Conservation (phyloP, 2,797 vertebrate genomes). For the Novumbra hubbsi region DNA sequence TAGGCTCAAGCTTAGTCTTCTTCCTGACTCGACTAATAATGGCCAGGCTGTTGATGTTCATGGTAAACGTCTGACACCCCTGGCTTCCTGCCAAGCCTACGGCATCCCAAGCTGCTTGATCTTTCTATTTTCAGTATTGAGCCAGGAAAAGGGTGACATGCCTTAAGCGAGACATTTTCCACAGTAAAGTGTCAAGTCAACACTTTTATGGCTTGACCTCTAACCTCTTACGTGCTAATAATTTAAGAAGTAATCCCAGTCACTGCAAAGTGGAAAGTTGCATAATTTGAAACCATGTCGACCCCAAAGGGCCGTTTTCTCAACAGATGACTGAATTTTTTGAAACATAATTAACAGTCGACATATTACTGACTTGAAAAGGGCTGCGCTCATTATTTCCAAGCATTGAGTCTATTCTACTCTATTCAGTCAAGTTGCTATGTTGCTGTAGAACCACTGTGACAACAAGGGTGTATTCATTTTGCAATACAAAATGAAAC, state of each 20-base stretch:
- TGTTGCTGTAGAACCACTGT: background rate
- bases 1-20: background rate
- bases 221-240: background rate
- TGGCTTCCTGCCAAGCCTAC: slow-evolving; percentile 23
- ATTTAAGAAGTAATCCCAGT: background rate
- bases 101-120: slow-evolving; percentile 38
- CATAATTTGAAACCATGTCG: background rate
- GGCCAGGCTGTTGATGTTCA: slow-evolving; percentile 24
- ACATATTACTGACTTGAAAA: background rate
- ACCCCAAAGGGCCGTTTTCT: background rate
- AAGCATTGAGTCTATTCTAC: too few relatives aligned
- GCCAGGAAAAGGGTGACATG: background rate
- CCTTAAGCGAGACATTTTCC: background rate
- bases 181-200: background rate
- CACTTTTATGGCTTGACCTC: background rate
- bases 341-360: background rate
- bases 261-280: background rate
- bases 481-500: too few relatives aligned
- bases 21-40: slow-evolving; percentile 41
- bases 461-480: too few relatives aligned
- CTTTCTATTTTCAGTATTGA: background rate
- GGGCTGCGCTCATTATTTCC: too few relatives aligned
- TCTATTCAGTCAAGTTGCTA: background rate
- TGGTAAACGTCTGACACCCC: slow-evolving; percentile 17
- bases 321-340: background rate